These are phyloP conservation scores for Tetranychus piercei DNA, from an alignment of 2,888 invertebrate genomes.

Conservation along the genomic window DNA sequence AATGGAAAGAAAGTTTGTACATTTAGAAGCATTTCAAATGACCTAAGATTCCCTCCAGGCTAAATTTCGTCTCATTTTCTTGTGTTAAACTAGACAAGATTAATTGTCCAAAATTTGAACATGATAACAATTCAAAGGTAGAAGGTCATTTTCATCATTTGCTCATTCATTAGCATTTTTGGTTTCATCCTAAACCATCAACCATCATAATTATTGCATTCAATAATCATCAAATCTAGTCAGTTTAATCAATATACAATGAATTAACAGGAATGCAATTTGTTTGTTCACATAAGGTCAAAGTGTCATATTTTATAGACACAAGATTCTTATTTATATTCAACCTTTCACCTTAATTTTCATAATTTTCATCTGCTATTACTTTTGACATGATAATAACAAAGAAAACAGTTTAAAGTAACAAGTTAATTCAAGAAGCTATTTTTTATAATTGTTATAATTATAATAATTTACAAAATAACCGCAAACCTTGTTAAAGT, in stretches of 20 bases:
- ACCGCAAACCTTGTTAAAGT: neutral
- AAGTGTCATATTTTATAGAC: too few species aligned
- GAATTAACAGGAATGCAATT: too few species aligned
- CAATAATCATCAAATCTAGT: too few species aligned
- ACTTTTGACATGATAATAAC: neutral
- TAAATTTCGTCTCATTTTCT: neutral
- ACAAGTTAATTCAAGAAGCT: constrained; percentile 1
- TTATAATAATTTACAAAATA: neutral
- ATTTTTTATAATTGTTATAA: too few species aligned
- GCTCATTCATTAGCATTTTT: too few species aligned
- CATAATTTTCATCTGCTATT: neutral
- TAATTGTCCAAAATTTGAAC: neutral
- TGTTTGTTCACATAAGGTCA: too few species aligned
- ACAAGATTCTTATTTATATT: too few species aligned
- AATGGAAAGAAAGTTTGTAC: neutral
- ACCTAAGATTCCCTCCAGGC: neutral
- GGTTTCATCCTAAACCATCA: too few species aligned
- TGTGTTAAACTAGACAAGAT: neutral
- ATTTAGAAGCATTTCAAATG: neutral
- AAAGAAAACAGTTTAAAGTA: neutral
- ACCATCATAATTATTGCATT: too few species aligned
- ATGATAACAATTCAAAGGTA: neutral
- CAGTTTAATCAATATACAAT: too few species aligned
- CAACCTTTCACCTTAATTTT: too few species aligned
- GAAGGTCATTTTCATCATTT: neutral